Conservation (phyloP, 2,113 vertebrate species). For the Circaetus cinerascens region DNA sequence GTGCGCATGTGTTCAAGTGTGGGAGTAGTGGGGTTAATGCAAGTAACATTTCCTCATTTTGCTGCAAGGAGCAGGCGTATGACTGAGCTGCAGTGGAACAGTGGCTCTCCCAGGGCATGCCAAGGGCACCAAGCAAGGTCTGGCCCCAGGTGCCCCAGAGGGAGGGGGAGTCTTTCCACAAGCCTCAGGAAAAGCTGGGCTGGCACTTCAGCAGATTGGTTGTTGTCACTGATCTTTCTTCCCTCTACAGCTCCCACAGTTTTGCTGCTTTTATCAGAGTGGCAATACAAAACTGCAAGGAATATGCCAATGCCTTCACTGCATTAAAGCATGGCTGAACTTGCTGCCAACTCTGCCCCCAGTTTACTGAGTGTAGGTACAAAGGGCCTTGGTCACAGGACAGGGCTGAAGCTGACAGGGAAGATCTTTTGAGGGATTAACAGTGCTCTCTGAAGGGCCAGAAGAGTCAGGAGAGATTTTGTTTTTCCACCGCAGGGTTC, state of each 20-base stretch:
- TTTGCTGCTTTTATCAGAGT: not conserved
- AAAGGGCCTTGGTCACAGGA: not conserved
- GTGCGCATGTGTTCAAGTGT: fast-evolving
- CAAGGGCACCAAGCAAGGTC: fast-evolving
- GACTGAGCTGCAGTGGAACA: not conserved
- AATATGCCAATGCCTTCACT: not conserved
- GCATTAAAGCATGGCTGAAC: not conserved
- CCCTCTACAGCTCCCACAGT: not conserved
- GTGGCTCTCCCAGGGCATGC: not conserved
- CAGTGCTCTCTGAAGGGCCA: not conserved
- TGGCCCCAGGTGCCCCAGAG: not conserved
- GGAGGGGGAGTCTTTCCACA: not conserved
- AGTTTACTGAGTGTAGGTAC: not conserved
- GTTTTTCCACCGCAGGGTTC: not conserved
- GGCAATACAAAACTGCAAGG: not conserved
- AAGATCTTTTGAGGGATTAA: not conserved
- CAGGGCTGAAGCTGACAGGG: not conserved
- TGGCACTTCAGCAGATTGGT: not conserved
- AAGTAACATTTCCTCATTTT: not conserved
- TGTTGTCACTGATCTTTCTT: not conserved
- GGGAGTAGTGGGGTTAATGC: not conserved
- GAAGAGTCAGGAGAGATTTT: not conserved
- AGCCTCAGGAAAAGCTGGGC: not conserved
- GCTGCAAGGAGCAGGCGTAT: not conserved
- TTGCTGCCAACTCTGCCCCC: not conserved